A percentile compares a stretch with the other conserved stretches of the same genome.
phyloP scores from a whole-genome alignment of 2,113 vertebrate genomes.

The Crotalus viridis region DNA sequence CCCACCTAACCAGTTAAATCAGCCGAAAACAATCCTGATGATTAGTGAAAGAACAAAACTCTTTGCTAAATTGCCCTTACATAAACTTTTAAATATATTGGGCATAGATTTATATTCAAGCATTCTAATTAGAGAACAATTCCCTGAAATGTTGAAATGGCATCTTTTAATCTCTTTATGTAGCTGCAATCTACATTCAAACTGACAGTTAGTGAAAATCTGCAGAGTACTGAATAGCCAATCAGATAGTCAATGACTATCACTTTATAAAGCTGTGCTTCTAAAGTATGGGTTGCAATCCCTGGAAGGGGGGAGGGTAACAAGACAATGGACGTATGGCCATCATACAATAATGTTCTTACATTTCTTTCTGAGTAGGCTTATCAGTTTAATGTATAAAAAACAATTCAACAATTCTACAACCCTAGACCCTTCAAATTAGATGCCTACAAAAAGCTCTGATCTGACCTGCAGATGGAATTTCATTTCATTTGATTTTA shows the following conservation, averaged over 20 bases:
- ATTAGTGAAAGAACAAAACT: neutral
- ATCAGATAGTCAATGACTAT: neutral
- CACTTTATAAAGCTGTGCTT: neutral
- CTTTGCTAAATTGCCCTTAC: neutral
- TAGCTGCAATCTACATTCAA: neutral
- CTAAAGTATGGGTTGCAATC: neutral
- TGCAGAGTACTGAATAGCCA: neutral
- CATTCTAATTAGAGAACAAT: neutral
- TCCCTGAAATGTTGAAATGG: neutral
- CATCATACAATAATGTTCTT: neutral
- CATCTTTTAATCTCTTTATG: neutral
- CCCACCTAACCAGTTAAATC: neutral
- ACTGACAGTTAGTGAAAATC: neutral
- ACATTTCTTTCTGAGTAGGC: neutral
- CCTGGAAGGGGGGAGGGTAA: neutral
- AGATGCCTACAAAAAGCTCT: too few species aligned
- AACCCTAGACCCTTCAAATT: neutral
- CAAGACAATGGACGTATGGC: neutral
- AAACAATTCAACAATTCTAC: neutral
- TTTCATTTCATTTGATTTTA: too few species aligned
- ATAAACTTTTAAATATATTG: neutral
- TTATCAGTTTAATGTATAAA: neutral
- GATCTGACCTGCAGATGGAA: too few species aligned
- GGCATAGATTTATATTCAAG: neutral
- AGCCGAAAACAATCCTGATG: neutral